Evolutionary conservation across 2,797 vertebrate species (phyloP).

Genomic region (Clarias platycephalus): DNA sequence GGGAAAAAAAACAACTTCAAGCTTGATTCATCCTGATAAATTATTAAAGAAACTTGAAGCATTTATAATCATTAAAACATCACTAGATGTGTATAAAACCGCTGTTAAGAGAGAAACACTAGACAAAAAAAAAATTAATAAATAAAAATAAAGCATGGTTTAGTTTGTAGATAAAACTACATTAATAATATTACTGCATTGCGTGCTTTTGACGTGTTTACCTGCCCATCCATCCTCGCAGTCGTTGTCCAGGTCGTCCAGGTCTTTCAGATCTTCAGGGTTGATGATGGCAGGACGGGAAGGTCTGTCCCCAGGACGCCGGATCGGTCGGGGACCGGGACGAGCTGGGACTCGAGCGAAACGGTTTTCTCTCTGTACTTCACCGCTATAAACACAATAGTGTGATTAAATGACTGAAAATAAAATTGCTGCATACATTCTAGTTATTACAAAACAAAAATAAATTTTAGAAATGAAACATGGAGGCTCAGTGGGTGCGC

Average conservation of each 20-base stretch:
- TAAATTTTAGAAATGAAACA: too few relatives aligned
- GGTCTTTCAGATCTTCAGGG: conserved; percentile 92
- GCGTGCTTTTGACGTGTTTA: conserved; percentile 45
- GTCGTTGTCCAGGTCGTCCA: conserved; percentile 94
- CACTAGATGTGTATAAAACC: background rate
- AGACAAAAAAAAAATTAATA: too few relatives aligned
- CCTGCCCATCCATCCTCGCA: conserved; percentile 94
- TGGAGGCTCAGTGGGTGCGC: too few relatives aligned
- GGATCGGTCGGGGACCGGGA: conserved; percentile 76
- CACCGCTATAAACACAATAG: conserved; percentile 67
- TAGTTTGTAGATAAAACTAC: background rate
- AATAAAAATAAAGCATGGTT: too few relatives aligned
- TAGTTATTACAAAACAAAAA: too few relatives aligned
- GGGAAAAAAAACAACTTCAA: background rate
- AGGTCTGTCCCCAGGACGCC: conserved; percentile 81
- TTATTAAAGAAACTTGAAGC: background rate
- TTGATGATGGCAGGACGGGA: conserved; percentile 92
- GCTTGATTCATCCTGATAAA: background rate
- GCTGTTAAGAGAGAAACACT: too few relatives aligned
- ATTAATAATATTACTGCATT: background rate
- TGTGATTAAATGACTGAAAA: background rate
- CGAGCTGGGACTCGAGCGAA: conserved; percentile 75
- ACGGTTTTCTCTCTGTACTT: conserved; percentile 83
- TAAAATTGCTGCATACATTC: too few relatives aligned
- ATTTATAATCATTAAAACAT: background rate